Base-by-base conservation (phyloP, 2,113 vertebrate species). In the Otocyon megalotis region DNA sequence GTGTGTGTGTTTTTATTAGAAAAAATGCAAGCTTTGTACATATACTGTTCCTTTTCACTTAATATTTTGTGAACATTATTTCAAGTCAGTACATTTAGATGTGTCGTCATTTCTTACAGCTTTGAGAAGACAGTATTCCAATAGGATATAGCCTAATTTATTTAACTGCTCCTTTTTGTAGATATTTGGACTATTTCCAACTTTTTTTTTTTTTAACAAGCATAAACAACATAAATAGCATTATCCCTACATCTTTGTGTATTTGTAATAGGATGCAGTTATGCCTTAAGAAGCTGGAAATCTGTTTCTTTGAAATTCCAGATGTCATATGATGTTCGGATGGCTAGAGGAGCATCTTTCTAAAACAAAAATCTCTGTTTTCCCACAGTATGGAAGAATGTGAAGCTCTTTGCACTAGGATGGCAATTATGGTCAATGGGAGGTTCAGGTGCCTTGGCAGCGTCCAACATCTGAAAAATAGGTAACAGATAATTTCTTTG, bases 391-490 rank as follows among this genome's bases (percentile, higher is more conserved):
- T 99, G 99, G 99, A 99, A 98, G 99, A 99, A 96, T 99, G 99
- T 98, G 99, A 99, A 98, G 99, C 99, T 1, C 98, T 99, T 62
- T 99, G 99, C 88, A 99, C 99, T 60, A 99, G 99, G 96, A 99
- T 99, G 99, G 99, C 99, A 0, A 99, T 99, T 97, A 99, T 99
- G 99, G 99, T 99, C 93, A 99, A 99, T 8, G 99, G 99, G 58
- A 97, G 99, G 96, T 99, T 99, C 99, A 98, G 99, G 86, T 99
- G 99, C 98, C 98, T 99, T 28, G 99, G 99, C 90, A 99, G 99
- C 0, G 99, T 99, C 43, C 99, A 99, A 67, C 99, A 99, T 98
- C 98, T 99, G 90, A 99, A 99, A 98, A 99, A 99, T 98, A 99
- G 99, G 99, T 99, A 98, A 96, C 22, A 84, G 1, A 37, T 82